Conservation (phyloP, 23 tunicate genomes). For the Phallusia fumigata region DNA sequence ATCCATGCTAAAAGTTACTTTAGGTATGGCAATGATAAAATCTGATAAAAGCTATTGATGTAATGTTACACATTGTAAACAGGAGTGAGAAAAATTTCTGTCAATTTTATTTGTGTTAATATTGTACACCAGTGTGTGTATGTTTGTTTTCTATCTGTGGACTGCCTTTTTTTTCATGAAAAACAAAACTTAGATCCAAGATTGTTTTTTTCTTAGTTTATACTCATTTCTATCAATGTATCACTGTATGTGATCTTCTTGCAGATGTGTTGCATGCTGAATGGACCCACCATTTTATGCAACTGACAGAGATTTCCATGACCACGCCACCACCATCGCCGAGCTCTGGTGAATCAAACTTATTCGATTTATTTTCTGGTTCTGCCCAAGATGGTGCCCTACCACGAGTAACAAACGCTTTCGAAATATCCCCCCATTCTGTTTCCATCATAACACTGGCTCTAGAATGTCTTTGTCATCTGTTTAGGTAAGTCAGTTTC, state of each 20-base stretch:
- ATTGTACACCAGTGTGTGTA: too few relatives aligned
- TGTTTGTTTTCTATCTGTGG: too few relatives aligned
- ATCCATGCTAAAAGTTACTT: slow-evolving; percentile 35
- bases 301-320: slow-evolving; percentile 31
- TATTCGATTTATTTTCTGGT: slow-evolving; percentile 43
- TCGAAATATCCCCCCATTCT: slow-evolving; percentile 37
- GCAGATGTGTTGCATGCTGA: slow-evolving; percentile 47
- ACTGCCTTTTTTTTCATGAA: too few relatives aligned
- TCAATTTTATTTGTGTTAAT: too few relatives aligned
- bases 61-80: too few relatives aligned
- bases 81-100: too few relatives aligned
- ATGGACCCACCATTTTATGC: slow-evolving; percentile 55
- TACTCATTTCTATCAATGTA: too few relatives aligned
- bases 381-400: slow-evolving; percentile 20
- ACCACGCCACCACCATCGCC: slow-evolving; percentile 83
- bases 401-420: background rate
- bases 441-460: slow-evolving; percentile 34
- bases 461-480: slow-evolving; percentile 77
- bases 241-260: too few relatives aligned
- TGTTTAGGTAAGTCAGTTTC: slow-evolving; percentile 41
- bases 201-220: too few relatives aligned
- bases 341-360: slow-evolving; percentile 32
- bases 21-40: slow-evolving; percentile 26
- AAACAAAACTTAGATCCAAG: too few relatives aligned
- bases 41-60: too few relatives aligned